Percentiles rank a stretch among this genome's conserved stretches.
Evolutionary conservation across 2,113 vertebrate species (phyloP).

Genomic region (Ceyx margarethae): DNA sequence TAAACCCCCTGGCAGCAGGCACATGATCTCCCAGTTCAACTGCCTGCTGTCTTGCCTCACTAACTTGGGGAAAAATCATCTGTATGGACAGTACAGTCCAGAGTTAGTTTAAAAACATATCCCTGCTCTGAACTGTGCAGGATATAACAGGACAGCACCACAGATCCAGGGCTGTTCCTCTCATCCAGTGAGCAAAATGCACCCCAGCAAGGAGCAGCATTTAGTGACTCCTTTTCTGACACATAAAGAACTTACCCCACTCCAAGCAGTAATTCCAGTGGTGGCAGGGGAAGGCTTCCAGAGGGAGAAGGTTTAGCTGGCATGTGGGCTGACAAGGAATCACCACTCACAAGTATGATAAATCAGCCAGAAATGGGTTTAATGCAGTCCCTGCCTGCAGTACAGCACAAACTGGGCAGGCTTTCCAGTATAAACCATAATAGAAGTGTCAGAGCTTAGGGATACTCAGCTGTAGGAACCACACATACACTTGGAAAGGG

Average conservation of each 20-base stretch:
- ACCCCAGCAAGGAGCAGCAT: too few relatives aligned
- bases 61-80: not conserved
- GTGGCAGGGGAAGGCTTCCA: not conserved
- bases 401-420: not conserved
- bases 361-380: conserved; percentile 51
- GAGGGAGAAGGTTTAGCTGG: not conserved
- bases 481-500: conserved; percentile 35
- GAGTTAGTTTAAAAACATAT: not conserved
- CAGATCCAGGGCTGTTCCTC: not conserved
- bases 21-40: too few relatives aligned
- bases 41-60: not conserved
- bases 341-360: not conserved
- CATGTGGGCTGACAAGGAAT: not conserved
- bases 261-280: not conserved
- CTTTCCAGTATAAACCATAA: conserved; percentile 9
- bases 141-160: not conserved
- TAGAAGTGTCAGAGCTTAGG: conserved; percentile 19
- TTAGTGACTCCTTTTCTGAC: not conserved
- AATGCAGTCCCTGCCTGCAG: conserved; percentile 43
- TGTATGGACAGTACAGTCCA: rapidly evolving
- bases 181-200: not conserved
- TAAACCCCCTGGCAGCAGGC: not conserved
- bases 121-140: not conserved
- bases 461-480: conserved; percentile 30
- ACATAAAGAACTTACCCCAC: not conserved